These are phyloP conservation scores for Pachypeltis micranthus DNA, from an alignment of 1,140 invertebrate genomes.

Conservation along the genomic window DNA sequence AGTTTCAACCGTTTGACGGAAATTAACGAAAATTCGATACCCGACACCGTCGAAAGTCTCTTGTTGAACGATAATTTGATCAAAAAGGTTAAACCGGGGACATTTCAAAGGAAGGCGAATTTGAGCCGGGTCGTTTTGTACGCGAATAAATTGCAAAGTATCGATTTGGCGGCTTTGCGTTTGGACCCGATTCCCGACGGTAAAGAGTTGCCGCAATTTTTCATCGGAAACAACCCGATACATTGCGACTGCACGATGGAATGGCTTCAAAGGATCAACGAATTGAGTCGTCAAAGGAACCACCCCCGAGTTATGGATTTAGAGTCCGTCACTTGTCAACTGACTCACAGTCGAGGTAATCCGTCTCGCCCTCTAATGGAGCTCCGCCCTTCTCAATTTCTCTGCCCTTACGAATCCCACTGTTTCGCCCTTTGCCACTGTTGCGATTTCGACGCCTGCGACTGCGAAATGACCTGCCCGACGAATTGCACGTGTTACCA, in stretches of 20 bases:
- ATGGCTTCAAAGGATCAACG: conserved; percentile 68
- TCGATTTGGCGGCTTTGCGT: conserved; percentile 58
- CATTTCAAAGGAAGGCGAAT: conserved; percentile 55
- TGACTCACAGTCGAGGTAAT: conserved; percentile 28
- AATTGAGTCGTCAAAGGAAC: conserved; percentile 45
- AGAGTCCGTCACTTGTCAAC: conserved; percentile 33
- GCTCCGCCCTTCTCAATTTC: conserved; percentile 48
- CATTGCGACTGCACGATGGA: conserved; percentile 75
- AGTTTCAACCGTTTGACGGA: conserved; percentile 59
- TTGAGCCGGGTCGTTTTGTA: conserved; percentile 61
- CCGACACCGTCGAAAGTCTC: conserved; percentile 58
- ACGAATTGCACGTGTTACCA: conserved; percentile 42
- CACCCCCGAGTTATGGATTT: conserved; percentile 37
- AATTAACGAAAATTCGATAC: conserved; percentile 53
- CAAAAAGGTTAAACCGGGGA: conserved; percentile 51
- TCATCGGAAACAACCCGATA: conserved; percentile 68
- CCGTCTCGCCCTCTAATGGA: conserved; percentile 48
- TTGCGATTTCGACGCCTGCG: conserved; percentile 48
- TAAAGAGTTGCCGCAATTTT: conserved; percentile 58
- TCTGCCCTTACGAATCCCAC: conserved; percentile 47
- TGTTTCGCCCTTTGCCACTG: conserved; percentile 48
- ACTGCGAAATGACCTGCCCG: conserved; percentile 45
- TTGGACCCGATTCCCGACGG: conserved; percentile 50
- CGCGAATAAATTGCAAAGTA: conserved; percentile 56
- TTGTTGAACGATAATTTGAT: conserved; percentile 66